Percentiles rank a stretch among this genome's conserved stretches.
phyloP scores from a whole-genome alignment of 2,888 invertebrate species.

The Corythucha ciliata region DNA sequence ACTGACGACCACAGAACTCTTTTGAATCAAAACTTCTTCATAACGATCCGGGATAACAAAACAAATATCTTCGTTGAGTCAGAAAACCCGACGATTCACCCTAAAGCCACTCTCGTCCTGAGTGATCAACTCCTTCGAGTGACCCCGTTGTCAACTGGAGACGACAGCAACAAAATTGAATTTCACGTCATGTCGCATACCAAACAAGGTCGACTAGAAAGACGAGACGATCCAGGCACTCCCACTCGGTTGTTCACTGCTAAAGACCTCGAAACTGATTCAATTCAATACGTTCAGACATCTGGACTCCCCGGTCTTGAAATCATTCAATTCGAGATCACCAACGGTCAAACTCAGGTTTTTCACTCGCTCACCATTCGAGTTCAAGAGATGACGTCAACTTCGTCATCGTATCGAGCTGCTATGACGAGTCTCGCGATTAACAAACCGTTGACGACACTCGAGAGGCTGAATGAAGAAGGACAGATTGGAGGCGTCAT shows the following conservation, averaged over 20 bases:
- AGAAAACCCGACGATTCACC: constrained; percentile 5
- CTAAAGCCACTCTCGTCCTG: constrained; percentile 5
- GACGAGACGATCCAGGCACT: background rate
- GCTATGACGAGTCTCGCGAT: constrained; percentile 8
- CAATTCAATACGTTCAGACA: constrained; percentile 19
- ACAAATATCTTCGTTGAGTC: constrained; percentile 19
- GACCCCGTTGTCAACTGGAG: background rate
- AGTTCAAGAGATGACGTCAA: constrained; percentile 3
- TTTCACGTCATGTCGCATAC: constrained; percentile 21
- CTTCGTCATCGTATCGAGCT: background rate
- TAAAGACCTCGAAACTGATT: constrained; percentile 14
- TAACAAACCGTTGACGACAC: background rate
- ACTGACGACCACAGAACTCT: constrained; percentile 13
- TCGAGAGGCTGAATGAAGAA: background rate
- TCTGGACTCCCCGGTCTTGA: constrained; percentile 16
- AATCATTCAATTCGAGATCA: constrained; percentile 26
- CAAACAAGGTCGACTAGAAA: constrained; percentile 21
- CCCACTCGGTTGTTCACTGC: constrained; percentile 14
- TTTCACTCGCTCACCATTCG: constrained; percentile 23
- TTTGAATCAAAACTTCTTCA: constrained; percentile 25
- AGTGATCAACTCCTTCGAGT: constrained; percentile 14
- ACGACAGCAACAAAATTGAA: constrained; percentile 10
- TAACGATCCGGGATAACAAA: constrained; percentile 19
- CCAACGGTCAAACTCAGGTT: constrained; percentile 18
- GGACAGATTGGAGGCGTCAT: constrained; percentile 14